Evolutionary conservation across 2,113 vertebrate species (phyloP), one percentile per base, ranked within the genome.

Genomic region (Calyptomena viridis): DNA sequence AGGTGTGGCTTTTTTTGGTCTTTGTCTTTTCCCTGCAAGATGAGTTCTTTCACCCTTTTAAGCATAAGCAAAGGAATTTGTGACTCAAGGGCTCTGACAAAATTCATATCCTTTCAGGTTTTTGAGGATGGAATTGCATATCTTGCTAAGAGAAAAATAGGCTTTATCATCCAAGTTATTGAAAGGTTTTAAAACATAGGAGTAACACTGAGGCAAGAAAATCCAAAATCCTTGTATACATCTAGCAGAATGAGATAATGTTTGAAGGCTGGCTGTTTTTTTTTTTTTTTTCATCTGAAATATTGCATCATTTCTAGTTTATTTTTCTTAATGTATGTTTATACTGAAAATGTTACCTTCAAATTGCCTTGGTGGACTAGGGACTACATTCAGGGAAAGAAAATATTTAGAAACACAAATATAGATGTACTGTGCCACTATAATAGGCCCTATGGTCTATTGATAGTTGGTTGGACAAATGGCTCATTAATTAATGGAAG

Each of bases 1-100:
- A 95, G 94, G 95, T 94, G 95, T 84, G 91, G 90, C 77, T 90
- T 46, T 37, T 37, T 77, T 58, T 72, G 93, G 93, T 95, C 95
- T 97, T 97, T 96, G 92, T 95, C 95, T 94, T 90, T 75, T 84
- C 72, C 79, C 60, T 39, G 62, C 74, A 30, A 85, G 76, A 89
- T 83, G 33, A 64, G 66, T 84, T 83, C 77, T 71, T 91, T 93
- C 60, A 52, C 56, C 35, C 77, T 89, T 91, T 68, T 46, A 81
- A 91, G 80, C 82, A 76, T 73, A 90, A 93, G 50, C 80, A 55
- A 94, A 82, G 62, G 89, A 84, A 74, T 94, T 82, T 2, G 30
- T 84, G 90, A n/a, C 66, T 94, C 58, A 79, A 56, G 67, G 55
- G 30, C 49, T 91, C 60, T 83, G 46, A 33, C 9, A 79, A 78